A percentile compares a stretch with the other conserved stretches of the same genome.
Conservation (phyloP, 1,140 invertebrate genomes). For the Aphelenchoides fujianensis region DNA sequence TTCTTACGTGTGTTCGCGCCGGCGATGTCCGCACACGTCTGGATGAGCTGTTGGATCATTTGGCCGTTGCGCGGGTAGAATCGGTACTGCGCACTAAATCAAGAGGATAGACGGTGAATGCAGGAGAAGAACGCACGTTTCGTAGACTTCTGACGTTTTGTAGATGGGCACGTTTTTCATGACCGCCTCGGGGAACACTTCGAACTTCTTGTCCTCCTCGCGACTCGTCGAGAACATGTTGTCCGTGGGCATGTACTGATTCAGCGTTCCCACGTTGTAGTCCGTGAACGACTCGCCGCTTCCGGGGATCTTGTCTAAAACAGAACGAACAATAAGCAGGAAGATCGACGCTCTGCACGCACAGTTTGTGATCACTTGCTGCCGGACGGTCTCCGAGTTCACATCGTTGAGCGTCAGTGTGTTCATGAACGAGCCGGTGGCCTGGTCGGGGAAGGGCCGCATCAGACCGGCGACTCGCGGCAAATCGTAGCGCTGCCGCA, state of each 20-base stretch:
- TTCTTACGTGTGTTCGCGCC: constrained; percentile 32
- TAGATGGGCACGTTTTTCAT: constrained; percentile 55
- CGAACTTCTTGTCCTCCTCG: constrained; percentile 56
- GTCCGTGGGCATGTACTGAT: constrained; percentile 56
- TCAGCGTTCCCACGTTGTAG: constrained; percentile 40
- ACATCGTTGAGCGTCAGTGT: constrained; percentile 58
- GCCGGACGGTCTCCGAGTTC: constrained; percentile 55
- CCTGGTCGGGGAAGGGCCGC: constrained; percentile 59
- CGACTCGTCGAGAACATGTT: constrained; percentile 55
- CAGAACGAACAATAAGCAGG: no score
- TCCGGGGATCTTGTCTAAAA: constrained; percentile 51
- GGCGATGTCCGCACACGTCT: constrained; percentile 44
- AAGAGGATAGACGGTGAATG: background rate
- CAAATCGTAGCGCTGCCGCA: constrained; percentile 50
- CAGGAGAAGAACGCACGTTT: constrained; percentile 19
- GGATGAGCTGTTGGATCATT: constrained; percentile 38
- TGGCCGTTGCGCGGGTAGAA: constrained; percentile 44
- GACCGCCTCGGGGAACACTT: constrained; percentile 52
- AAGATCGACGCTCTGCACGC: constrained; percentile 19
- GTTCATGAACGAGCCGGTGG: constrained; percentile 41
- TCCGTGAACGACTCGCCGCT: constrained; percentile 49
- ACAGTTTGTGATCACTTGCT: constrained; percentile 59
- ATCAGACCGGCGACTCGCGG: constrained; percentile 56
- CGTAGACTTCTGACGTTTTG: constrained; percentile 14
- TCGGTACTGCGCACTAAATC: constrained; percentile 30